These are phyloP conservation scores for Troilus luridus DNA, from an alignment of 2,888 invertebrate species.

Conservation along the genomic window DNA sequence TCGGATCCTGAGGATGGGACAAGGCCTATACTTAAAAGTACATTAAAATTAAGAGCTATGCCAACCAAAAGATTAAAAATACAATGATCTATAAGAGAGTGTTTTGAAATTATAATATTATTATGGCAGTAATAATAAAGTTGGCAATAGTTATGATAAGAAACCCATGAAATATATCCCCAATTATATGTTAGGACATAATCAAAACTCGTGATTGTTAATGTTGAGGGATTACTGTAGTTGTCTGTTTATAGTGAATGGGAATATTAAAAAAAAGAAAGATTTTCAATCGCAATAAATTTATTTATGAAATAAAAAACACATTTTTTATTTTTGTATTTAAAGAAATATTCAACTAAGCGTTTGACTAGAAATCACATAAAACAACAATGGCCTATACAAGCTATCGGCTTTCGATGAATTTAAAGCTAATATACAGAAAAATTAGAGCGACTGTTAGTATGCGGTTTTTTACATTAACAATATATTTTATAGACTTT, in stretches of 20 bases:
- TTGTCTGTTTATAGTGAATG: background rate
- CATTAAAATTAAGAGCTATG: too few species aligned
- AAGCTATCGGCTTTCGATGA: background rate
- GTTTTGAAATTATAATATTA: too few species aligned
- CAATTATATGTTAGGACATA: too few species aligned
- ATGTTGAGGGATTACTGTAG: too few species aligned
- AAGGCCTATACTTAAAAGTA: too few species aligned
- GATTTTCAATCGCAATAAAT: conserved; percentile 26
- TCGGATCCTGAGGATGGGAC: too few species aligned
- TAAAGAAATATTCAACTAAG: background rate
- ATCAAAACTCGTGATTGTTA: too few species aligned
- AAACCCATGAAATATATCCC: too few species aligned
- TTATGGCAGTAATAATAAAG: too few species aligned
- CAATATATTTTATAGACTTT: background rate
- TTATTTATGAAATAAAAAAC: conserved; percentile 33
- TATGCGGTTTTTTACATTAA: background rate
- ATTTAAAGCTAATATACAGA: background rate
- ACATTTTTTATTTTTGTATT: background rate
- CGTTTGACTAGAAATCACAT: conserved; percentile 23
- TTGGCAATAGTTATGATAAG: too few species aligned
- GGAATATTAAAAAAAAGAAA: conserved; percentile 7
- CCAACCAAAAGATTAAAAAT: too few species aligned
- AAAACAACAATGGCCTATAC: background rate
- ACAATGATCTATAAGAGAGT: too few species aligned
- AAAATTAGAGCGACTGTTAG: background rate